Base-by-base conservation (phyloP, 2,888 invertebrate genomes). In the Brachypalpus laphriformis region DNA sequence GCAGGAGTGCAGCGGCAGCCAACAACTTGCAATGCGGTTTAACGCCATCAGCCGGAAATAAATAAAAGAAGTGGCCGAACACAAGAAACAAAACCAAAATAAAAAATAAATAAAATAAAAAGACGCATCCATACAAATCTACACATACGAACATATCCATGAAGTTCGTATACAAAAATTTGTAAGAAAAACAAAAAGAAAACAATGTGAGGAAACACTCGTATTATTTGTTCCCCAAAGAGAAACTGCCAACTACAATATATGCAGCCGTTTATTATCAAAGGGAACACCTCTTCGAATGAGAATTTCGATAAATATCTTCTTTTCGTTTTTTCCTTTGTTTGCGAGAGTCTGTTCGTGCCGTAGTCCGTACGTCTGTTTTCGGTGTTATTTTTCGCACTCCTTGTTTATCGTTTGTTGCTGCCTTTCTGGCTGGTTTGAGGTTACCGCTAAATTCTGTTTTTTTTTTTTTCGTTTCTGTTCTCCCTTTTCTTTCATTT, bases 241-340 rank as follows among this genome's bases (percentile, higher is more conserved):
- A 86, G 82, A 82, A 82, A 82, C 86, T 77, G 77, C 77, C 77
- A 86, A 86, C 82, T 81, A 72, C 76, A 85, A 85, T 81, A 85
- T 76, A 78, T 68, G 87, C 87, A 80, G 81, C 83, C 87, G 86
- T 87, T 87, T 86, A 87, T 87, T 87, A 87, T 87, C 87, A 82
- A 86, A 83, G 77, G 86, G 78, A 87, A 87, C 87, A 87, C 87
- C 87, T 87, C 86, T 86, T 71, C 83, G 71, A 78, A 83, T 86
- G 66, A 72, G 86, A 74, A 87, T 87, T 86, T 66, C 77, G 86
- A 86, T 87, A 87, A 82, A 87, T 87, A 83, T 83, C 78, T 83
- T 86, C 72, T 75, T 85, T 85, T 85, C 31, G 71, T 71, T 71
- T 72, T 76, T 28, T 77, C 66, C 71, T 76, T 76, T 86, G 70